Percentiles rank a stretch among this genome's conserved stretches.
Evolutionary conservation across 2,113 vertebrate genomes (phyloP).

Genomic region (Vireo altiloquus): DNA sequence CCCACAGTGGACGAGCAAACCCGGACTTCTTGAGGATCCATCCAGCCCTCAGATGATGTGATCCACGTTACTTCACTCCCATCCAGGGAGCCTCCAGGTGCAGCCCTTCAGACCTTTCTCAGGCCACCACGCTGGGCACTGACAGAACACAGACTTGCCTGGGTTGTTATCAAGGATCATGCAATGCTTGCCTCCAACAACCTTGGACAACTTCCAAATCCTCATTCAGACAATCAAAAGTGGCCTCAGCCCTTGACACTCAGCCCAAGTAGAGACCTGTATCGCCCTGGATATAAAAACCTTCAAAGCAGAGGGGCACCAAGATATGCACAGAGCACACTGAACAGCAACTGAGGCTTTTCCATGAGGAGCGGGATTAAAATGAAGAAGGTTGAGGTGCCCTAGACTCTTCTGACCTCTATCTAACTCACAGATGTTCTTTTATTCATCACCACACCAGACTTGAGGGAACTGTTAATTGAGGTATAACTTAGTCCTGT

Average conservation of each 20-base stretch:
- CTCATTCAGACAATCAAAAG: background rate
- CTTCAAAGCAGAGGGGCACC: background rate
- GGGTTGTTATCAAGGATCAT: no score
- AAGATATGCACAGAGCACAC: no score
- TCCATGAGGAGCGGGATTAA: background rate
- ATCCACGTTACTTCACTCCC: background rate
- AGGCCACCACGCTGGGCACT: no score
- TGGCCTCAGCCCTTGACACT: background rate
- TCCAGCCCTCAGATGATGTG: background rate
- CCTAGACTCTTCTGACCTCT: background rate
- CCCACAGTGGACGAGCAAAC: background rate
- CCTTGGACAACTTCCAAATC: fast-evolving
- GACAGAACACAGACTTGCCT: fast-evolving
- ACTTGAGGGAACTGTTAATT: background rate
- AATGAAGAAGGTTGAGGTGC: background rate
- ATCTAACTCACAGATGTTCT: background rate
- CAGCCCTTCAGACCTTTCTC: background rate
- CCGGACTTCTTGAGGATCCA: background rate
- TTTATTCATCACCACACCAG: background rate
- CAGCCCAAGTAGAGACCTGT: fast-evolving
- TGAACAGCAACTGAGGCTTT: no score
- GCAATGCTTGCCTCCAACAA: background rate
- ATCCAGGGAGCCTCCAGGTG: background rate
- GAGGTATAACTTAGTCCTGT: background rate
- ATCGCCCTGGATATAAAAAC: background rate